phyloP scores from a whole-genome alignment of 1,140 invertebrate genomes.

The Antheraea mylitta region DNA sequence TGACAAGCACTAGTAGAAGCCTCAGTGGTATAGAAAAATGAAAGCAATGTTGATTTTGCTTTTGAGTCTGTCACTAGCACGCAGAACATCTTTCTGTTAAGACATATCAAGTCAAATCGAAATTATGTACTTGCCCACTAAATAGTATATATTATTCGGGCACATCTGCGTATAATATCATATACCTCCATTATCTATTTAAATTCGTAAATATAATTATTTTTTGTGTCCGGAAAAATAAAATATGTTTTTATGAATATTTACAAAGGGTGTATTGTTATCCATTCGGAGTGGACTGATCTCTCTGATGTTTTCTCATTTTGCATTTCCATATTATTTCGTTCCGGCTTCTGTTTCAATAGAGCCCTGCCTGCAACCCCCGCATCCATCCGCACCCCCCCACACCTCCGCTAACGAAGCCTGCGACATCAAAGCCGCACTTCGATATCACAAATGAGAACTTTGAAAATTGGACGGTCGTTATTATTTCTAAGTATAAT shows the following conservation, averaged over 20 bases:
- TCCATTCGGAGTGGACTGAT: constrained; percentile 30
- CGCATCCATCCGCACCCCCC: not conserved
- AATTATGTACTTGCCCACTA: no score
- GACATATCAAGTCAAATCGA: no score
- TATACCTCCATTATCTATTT: no score
- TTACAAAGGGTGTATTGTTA: constrained; percentile 1
- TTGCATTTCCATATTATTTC: constrained; percentile 67
- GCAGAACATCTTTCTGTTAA: no score
- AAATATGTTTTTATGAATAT: not conserved
- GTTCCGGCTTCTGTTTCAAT: constrained; percentile 28
- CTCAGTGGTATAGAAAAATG: no score
- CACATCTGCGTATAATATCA: no score
- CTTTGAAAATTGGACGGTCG: constrained; percentile 50
- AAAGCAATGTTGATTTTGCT: no score
- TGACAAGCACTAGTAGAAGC: no score
- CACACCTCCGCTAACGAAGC: not conserved
- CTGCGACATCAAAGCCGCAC: not conserved
- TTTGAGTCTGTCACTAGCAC: no score
- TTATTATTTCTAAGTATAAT: constrained; percentile 55
- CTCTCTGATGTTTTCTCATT: constrained; percentile 56
- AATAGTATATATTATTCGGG: no score
- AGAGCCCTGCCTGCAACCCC: constrained; percentile 34
- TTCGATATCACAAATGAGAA: constrained; percentile 4
- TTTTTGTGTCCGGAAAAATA: no score
- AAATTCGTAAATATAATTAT: no score